phyloP scores from a whole-genome alignment of 2,797 vertebrate species.

The Gallirallus australis region DNA sequence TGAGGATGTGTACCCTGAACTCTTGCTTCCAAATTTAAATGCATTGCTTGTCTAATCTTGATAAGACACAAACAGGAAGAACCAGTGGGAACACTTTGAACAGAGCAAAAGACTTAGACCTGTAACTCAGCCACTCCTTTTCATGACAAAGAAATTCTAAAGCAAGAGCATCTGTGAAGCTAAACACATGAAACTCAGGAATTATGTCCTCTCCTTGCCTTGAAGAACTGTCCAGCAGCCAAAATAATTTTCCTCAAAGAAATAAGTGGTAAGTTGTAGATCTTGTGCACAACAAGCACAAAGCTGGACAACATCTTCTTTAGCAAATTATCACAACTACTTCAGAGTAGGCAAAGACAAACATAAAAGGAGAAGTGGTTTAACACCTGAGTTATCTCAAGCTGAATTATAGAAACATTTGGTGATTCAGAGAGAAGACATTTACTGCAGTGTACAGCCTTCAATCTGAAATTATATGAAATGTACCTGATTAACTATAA shows the following conservation, averaged over 20 bases:
- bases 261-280: background rate
- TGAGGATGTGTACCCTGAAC: background rate
- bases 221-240: background rate
- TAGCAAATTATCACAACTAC: background rate
- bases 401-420: background rate
- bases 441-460: background rate
- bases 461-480: background rate
- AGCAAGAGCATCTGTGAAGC: background rate
- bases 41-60: background rate
- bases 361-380: background rate
- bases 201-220: background rate
- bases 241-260: background rate
- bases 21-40: background rate
- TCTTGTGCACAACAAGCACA: background rate
- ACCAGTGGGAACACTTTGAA: background rate
- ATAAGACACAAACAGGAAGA: background rate
- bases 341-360: background rate
- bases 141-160: background rate
- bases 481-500: background rate
- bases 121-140: background rate
- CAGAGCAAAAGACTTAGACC: background rate
- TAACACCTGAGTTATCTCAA: background rate
- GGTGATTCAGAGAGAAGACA: background rate
- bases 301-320: background rate
- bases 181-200: background rate